Evolutionary conservation across 2,797 vertebrate species (phyloP).

Genomic region (Pseudochromis fuscus): DNA sequence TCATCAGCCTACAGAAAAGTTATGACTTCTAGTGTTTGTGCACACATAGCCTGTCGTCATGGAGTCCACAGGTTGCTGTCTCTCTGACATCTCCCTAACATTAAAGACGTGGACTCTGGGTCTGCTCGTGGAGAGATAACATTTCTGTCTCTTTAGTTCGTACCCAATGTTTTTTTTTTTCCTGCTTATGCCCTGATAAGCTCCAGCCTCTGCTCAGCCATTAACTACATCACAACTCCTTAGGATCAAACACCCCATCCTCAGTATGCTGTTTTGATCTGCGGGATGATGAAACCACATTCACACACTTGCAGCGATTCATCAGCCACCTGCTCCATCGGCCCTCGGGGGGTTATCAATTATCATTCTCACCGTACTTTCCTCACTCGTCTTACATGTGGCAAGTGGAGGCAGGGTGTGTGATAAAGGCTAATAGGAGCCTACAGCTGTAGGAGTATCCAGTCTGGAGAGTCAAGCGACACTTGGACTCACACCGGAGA

Average conservation of each 20-base stretch:
- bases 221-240: constrained; percentile 19
- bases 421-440: constrained; percentile 54
- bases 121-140: neutral
- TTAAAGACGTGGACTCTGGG: neutral
- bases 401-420: constrained; percentile 15
- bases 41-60: neutral
- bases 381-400: constrained; percentile 8
- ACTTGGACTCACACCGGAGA: constrained; percentile 26
- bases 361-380: constrained; percentile 43
- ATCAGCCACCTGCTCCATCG: constrained; percentile 58
- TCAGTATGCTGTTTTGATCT: constrained; percentile 39
- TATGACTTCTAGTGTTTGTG: too few species aligned
- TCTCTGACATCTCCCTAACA: neutral
- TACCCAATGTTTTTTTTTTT: constrained; percentile 5
- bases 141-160: neutral
- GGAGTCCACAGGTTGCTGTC: too few species aligned
- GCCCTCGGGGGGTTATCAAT: constrained; percentile 51
- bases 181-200: neutral
- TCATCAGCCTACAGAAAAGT: too few species aligned
- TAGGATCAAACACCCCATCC: constrained; percentile 32
- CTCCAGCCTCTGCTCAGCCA: constrained; percentile 7
- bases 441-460: constrained; percentile 44
- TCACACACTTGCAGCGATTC: constrained; percentile 45
- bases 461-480: constrained; percentile 31
- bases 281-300: constrained; percentile 54